phyloP scores from a whole-genome alignment of 2,113 vertebrate species.

The Brachirus orientalis region DNA sequence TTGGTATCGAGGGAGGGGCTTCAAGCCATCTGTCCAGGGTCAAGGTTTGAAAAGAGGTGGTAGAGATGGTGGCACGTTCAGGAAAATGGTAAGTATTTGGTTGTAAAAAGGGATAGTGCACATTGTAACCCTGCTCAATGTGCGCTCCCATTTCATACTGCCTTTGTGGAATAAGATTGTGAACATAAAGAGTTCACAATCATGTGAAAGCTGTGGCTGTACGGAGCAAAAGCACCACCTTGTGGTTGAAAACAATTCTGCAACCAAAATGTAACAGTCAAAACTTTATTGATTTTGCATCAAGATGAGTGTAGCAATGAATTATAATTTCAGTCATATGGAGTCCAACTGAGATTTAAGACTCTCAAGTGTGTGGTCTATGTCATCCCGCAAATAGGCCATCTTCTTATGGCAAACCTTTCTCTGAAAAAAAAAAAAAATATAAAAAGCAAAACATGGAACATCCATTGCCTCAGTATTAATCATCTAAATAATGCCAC shows the following conservation, averaged over 20 bases:
- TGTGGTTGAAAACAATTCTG: conserved; percentile 55
- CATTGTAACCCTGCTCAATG: conserved; percentile 68
- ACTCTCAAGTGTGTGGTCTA: conserved; percentile 57
- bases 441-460: not conserved
- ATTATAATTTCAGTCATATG: conserved; percentile 4
- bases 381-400: conserved; percentile 67
- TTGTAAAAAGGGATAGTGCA: conserved; percentile 49
- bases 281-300: conserved; percentile 44
- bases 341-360: conserved; percentile 56
- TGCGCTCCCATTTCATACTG: conserved; percentile 52
- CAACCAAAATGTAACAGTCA: conserved; percentile 1
- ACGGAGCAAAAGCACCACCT: conserved; percentile 52
- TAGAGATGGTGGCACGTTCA: conserved; percentile 73
- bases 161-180: conserved; percentile 50
- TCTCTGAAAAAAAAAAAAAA: conserved; percentile 53
- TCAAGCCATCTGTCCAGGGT: conserved; percentile 86
- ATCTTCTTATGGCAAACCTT: conserved; percentile 77
- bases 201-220: not conserved
- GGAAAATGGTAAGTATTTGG: conserved; percentile 66
- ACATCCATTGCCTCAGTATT: not conserved
- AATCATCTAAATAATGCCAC: not conserved
- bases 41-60: conserved; percentile 81
- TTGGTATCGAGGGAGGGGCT: conserved; percentile 84
- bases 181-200: not conserved
- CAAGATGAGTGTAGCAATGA: not conserved